phyloP scores from a whole-genome alignment of 1,140 invertebrate species.

The Halesus radiatus region DNA sequence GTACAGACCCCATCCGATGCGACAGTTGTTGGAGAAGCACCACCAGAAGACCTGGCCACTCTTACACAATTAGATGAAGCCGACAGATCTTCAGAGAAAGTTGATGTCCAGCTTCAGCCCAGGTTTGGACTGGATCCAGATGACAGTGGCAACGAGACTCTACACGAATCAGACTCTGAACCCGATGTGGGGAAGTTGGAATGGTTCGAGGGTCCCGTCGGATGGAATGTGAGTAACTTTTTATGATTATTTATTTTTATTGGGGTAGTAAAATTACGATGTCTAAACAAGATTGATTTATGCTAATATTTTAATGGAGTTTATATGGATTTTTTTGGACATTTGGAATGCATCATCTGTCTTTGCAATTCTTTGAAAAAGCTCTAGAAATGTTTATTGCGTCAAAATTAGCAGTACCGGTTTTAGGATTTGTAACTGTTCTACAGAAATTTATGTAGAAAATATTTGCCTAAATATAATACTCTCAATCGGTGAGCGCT shows the following conservation, averaged over 20 bases:
- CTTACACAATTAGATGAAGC: slow-evolving; percentile 20
- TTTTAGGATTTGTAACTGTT: too few relatives aligned
- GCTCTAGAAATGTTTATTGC: too few relatives aligned
- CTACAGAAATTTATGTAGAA: too few relatives aligned
- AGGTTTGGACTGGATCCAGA: slow-evolving; percentile 69
- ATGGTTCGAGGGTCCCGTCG: slow-evolving; percentile 73
- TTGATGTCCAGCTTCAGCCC: slow-evolving; percentile 10
- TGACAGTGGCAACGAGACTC: slow-evolving; percentile 70
- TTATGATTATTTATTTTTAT: slow-evolving; percentile 1
- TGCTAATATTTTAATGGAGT: too few relatives aligned
- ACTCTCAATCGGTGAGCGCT: too few relatives aligned
- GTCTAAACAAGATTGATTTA: too few relatives aligned
- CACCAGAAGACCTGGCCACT: background rate
- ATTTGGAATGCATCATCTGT: too few relatives aligned
- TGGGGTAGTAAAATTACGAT: background rate
- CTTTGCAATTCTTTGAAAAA: too few relatives aligned
- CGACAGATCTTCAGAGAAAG: slow-evolving; percentile 14
- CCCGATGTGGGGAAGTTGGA: slow-evolving; percentile 71
- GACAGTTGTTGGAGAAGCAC: background rate
- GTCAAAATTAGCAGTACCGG: too few relatives aligned
- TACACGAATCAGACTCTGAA: slow-evolving; percentile 71
- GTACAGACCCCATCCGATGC: background rate
- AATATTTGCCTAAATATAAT: too few relatives aligned
- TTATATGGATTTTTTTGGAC: too few relatives aligned
- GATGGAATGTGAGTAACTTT: slow-evolving; percentile 79